These are phyloP conservation scores for Aeoliscus strigatus DNA, from an alignment of 2,797 vertebrate species.

Conservation along the genomic window DNA sequence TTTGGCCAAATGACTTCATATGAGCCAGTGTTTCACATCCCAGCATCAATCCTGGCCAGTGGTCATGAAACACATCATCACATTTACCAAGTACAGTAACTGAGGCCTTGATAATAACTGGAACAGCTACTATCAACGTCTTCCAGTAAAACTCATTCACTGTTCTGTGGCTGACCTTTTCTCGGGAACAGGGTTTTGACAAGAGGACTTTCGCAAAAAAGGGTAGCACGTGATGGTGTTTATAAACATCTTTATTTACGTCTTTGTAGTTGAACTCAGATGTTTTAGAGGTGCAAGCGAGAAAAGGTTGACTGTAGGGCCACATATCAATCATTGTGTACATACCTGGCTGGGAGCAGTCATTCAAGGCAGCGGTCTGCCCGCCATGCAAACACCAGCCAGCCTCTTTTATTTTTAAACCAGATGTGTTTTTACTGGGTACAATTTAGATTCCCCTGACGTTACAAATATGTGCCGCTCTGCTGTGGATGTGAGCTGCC, in stretches of 20 bases:
- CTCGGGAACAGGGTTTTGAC: no score
- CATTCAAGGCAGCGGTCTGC: slow-evolving; percentile 17
- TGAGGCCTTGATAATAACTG: slow-evolving; percentile 21
- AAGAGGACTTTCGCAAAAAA: no score
- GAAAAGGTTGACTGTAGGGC: slow-evolving; percentile 13
- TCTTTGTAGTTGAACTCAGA: slow-evolving; percentile 9
- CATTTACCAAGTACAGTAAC: slow-evolving; percentile 38
- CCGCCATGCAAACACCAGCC: slow-evolving; percentile 20
- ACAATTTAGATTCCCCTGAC: slow-evolving; percentile 58
- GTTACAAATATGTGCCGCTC: slow-evolving; percentile 61
- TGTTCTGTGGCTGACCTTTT: no score
- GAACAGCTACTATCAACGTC: neutral
- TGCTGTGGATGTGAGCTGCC: slow-evolving; percentile 42
- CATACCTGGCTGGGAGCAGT: slow-evolving; percentile 45
- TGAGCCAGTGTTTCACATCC: slow-evolving; percentile 63
- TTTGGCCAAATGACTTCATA: slow-evolving; percentile 78
- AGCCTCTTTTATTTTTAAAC: slow-evolving; percentile 67
- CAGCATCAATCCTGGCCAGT: slow-evolving; percentile 57
- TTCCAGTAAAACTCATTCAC: slow-evolving; percentile 25
- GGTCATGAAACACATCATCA: slow-evolving; percentile 59
- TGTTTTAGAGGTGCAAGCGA: slow-evolving; percentile 11
- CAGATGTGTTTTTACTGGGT: slow-evolving; percentile 76
- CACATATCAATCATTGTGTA: slow-evolving; percentile 16
- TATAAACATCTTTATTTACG: no score
- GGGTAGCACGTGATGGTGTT: no score